Conservation (phyloP, 2,113 vertebrate species). For the Opisthocomus hoazin region DNA sequence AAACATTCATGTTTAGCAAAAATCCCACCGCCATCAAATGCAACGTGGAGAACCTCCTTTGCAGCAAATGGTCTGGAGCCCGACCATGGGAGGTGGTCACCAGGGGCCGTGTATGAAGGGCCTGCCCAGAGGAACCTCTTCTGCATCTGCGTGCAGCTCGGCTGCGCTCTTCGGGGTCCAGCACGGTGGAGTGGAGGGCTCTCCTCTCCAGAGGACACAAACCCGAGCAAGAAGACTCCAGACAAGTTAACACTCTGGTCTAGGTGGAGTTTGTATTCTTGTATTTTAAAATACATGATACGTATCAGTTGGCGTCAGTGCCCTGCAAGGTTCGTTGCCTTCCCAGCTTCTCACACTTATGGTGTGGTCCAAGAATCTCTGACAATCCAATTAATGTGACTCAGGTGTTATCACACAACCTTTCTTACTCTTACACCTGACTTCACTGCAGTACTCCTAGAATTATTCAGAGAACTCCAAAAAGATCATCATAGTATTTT, state of each 20-base stretch:
- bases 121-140: neutral
- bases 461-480: neutral
- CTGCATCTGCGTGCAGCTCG: neutral
- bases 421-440: neutral
- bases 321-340: neutral
- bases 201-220: neutral
- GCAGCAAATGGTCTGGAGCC: neutral
- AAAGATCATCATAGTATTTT: neutral
- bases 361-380: neutral
- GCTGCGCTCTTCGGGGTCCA: neutral
- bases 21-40: neutral
- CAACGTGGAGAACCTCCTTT: neutral
- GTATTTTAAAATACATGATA: neutral
- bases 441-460: neutral
- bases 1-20: constrained; percentile 36
- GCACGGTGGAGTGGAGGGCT: neutral
- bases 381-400: neutral
- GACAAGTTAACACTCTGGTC: neutral
- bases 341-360: neutral
- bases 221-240: neutral
- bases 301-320: neutral
- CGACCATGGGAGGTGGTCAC: neutral
- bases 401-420: neutral
- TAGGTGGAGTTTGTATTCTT: neutral
- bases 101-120: neutral